Conservation (phyloP, 2,113 vertebrate species). For the Cyprinodon variegatus region DNA sequence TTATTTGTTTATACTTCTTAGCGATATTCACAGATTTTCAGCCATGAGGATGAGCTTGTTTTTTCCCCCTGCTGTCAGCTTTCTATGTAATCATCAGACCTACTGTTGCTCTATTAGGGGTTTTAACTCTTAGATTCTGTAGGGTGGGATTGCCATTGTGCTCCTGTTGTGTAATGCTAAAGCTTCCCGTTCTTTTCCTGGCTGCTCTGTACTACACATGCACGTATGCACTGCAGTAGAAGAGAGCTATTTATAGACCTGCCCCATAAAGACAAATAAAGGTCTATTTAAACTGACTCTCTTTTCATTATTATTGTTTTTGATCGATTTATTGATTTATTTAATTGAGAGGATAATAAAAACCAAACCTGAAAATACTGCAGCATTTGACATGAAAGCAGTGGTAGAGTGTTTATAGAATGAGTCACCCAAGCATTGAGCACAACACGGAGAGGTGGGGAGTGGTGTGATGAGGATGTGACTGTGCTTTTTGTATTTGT, state of each 20-base stretch:
- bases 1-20: neutral
- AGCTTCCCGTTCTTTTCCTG: slow-evolving; percentile 39
- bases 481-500: slow-evolving; percentile 33
- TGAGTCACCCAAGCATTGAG: slow-evolving; percentile 51
- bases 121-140: slow-evolving; percentile 29
- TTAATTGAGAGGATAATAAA: slow-evolving; percentile 15
- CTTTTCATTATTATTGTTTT: slow-evolving; percentile 4
- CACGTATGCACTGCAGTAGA: slow-evolving; percentile 58
- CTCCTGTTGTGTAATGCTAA: slow-evolving; percentile 35
- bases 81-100: slow-evolving; percentile 36
- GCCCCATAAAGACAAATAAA: slow-evolving; percentile 47
- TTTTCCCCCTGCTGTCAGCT: slow-evolving; percentile 27
- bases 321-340: neutral
- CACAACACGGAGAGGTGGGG: slow-evolving; percentile 39
- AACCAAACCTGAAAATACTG: slow-evolving; percentile 4
- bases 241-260: slow-evolving; percentile 64
- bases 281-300: slow-evolving; percentile 39
- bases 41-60: slow-evolving; percentile 39
- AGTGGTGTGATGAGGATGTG: slow-evolving; percentile 42
- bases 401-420: slow-evolving; percentile 29
- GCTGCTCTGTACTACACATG: slow-evolving; percentile 39
- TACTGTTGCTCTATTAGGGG: slow-evolving; percentile 13
- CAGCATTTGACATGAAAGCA: slow-evolving; percentile 23
- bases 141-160: slow-evolving; percentile 25
- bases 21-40: slow-evolving; percentile 37